phyloP scores from a whole-genome alignment of 2,888 invertebrate genomes.

The Amorpha juglandis region DNA sequence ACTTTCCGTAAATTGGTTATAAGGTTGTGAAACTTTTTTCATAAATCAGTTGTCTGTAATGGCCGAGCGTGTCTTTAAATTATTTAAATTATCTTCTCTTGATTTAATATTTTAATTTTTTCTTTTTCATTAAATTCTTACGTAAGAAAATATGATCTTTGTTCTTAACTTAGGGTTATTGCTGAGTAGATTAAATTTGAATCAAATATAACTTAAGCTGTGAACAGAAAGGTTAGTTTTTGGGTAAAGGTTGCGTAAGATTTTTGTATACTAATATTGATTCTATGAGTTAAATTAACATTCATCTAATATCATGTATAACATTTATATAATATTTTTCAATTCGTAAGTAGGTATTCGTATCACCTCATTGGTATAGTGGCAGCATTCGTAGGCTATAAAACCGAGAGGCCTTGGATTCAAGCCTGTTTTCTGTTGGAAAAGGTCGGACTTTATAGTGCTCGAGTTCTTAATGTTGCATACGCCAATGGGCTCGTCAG shows the following conservation, averaged over 20 bases:
- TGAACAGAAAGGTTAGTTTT: neutral
- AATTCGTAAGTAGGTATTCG: too few species aligned
- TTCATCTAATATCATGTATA: too few species aligned
- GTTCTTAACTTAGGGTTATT: neutral
- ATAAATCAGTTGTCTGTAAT: slow-evolving; percentile 64
- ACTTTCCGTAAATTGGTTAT: slow-evolving; percentile 66
- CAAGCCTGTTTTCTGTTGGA: too few species aligned
- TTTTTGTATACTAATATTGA: neutral
- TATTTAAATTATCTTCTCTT: slow-evolving; percentile 54
- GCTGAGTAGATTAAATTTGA: neutral
- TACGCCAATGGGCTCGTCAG: too few species aligned
- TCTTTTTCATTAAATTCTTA: slow-evolving; percentile 27
- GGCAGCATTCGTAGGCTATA: too few species aligned
- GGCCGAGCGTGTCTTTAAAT: slow-evolving; percentile 57
- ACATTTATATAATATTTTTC: too few species aligned
- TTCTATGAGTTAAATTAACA: too few species aligned
- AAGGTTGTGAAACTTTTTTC: slow-evolving; percentile 67
- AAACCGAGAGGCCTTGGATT: too few species aligned
- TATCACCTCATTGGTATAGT: too few species aligned
- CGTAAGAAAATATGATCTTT: neutral
- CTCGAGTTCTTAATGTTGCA: too few species aligned
- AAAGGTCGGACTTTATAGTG: too few species aligned
- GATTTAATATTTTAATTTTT: slow-evolving; percentile 44
- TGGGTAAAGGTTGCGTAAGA: neutral
- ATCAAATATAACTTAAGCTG: neutral